phyloP scores from a whole-genome alignment of 2,888 invertebrate species.

The Linyphia triangularis region DNA sequence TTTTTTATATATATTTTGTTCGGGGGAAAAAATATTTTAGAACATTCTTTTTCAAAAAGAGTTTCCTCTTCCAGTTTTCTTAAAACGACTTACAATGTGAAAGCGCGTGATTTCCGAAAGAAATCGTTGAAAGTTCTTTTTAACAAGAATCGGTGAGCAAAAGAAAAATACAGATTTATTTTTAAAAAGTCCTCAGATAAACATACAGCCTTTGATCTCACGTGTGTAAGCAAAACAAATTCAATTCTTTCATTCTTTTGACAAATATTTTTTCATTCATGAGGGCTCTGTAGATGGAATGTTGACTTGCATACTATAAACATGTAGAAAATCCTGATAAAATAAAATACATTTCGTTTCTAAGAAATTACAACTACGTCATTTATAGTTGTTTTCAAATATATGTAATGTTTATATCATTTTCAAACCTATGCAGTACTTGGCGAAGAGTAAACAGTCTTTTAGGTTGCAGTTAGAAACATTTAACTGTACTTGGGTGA shows the following conservation, averaged over 20 bases:
- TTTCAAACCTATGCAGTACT: too few species aligned
- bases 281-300: background rate
- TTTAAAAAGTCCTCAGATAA: background rate
- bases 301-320: too few species aligned
- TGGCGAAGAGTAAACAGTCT: too few species aligned
- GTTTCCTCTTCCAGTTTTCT: background rate
- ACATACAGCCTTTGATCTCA: background rate
- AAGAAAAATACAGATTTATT: background rate
- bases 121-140: constrained; percentile 3
- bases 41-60: background rate
- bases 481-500: too few species aligned
- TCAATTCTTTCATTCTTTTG: background rate
- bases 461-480: too few species aligned
- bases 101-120: background rate
- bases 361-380: too few species aligned
- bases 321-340: too few species aligned
- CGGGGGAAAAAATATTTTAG: background rate
- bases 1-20: background rate
- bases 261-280: background rate
- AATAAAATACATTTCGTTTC: too few species aligned
- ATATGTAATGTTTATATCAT: too few species aligned
- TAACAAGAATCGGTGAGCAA: background rate
- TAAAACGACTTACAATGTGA: background rate
- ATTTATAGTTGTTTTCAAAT: too few species aligned
- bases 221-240: background rate